These are phyloP conservation scores for Peromyscus attwateri DNA, from an alignment of 2,797 vertebrate genomes.

Conservation along the genomic window DNA sequence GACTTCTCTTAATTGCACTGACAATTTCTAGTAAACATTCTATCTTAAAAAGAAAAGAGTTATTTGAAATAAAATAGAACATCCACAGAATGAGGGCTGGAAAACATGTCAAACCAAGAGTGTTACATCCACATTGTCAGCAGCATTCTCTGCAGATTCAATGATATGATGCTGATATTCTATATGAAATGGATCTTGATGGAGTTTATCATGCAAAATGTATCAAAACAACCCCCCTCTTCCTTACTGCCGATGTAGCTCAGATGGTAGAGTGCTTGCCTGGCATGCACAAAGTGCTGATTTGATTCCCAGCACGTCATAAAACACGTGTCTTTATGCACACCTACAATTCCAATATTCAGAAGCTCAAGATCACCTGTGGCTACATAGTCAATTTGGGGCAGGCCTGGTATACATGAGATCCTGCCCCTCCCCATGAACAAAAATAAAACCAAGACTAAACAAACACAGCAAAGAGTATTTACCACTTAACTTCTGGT, in stretches of 20 bases:
- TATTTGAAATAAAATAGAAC: slow-evolving; percentile 48
- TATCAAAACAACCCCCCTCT: background rate
- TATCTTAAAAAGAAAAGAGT: background rate
- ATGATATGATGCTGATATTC: background rate
- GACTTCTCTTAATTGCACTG: slow-evolving; percentile 16
- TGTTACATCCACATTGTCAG: background rate
- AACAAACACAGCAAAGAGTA: background rate
- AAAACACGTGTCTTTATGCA: background rate
- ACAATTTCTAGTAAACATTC: background rate
- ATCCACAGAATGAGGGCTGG: background rate
- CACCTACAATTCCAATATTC: background rate
- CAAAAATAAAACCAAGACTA: background rate
- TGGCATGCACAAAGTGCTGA: background rate
- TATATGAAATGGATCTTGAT: slow-evolving; percentile 14
- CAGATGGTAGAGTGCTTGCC: too few relatives aligned
- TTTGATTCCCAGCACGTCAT: too few relatives aligned
- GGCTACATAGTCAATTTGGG: background rate
- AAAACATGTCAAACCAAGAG: background rate
- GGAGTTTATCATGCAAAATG: background rate
- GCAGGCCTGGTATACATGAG: background rate
- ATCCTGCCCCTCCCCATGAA: background rate
- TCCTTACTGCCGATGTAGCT: background rate
- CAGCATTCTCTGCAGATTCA: slow-evolving; percentile 17
- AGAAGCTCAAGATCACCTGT: background rate
- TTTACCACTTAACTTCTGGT: background rate